Percentiles rank a stretch among this genome's conserved stretches.
Conservation (phyloP, 2,797 vertebrate species). For the Tympanoctomys barrerae region DNA sequence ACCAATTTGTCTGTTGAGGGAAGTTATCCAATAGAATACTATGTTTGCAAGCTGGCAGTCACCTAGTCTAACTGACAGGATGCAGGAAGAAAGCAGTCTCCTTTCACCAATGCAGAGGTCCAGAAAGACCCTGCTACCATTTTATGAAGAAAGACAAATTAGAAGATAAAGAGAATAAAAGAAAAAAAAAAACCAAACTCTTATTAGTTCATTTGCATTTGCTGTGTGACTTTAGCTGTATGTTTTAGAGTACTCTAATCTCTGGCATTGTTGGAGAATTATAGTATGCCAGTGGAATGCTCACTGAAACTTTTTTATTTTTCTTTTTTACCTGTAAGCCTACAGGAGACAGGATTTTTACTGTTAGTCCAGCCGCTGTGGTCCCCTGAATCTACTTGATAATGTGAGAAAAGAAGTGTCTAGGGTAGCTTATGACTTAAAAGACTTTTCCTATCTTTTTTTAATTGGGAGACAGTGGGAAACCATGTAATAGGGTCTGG, state of each 20-base stretch:
- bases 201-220: background rate
- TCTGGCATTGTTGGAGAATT: background rate
- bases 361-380: background rate
- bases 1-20: background rate
- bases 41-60: background rate
- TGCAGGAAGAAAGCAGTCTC: background rate
- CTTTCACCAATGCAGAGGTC: background rate
- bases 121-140: background rate
- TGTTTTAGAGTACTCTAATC: background rate
- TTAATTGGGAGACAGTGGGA: background rate
- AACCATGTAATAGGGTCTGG: background rate
- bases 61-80: background rate
- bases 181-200: background rate
- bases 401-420: background rate
- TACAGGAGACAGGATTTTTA: background rate
- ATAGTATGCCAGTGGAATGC: background rate
- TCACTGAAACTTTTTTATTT: background rate
- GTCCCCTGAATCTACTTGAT: background rate
- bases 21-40: background rate
- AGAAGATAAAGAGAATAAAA: background rate
- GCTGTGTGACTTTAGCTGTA: background rate
- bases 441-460: background rate
- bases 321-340: background rate
- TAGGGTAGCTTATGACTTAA: background rate
- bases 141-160: background rate